phyloP scores from a whole-genome alignment of 2,113 vertebrate species.

The Sapajus apella region DNA sequence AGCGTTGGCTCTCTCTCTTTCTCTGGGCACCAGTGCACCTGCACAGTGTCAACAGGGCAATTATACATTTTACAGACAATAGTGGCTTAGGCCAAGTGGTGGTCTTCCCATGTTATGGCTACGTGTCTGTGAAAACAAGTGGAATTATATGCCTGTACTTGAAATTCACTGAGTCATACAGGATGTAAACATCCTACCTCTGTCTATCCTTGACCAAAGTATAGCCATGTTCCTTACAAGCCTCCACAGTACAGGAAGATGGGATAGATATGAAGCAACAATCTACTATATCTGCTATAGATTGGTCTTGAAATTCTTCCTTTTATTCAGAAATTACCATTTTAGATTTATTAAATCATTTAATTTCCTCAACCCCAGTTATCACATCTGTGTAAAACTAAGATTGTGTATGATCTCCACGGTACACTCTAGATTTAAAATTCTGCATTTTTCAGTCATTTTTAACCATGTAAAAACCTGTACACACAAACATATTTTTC shows the following conservation, averaged over 20 bases:
- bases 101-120: no score
- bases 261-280: not conserved
- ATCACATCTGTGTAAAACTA: not conserved
- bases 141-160: no score
- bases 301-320: not conserved
- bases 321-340: not conserved
- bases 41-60: no score
- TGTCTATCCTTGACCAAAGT: no score
- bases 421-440: not conserved
- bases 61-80: no score
- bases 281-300: not conserved
- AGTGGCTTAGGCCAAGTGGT: no score
- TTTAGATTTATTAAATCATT: not conserved
- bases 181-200: no score
- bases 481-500: not conserved
- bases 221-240: no score
- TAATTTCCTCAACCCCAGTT: not conserved
- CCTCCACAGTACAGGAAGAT: not conserved
- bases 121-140: no score
- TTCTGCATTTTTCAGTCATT: not conserved
- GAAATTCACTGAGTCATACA: no score
- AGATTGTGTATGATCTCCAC: not conserved
- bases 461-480: not conserved
- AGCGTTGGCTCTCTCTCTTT: no score
- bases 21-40: no score